These are phyloP conservation scores for Azemiops feae DNA, from an alignment of 2,113 vertebrate genomes.

Conservation along the genomic window DNA sequence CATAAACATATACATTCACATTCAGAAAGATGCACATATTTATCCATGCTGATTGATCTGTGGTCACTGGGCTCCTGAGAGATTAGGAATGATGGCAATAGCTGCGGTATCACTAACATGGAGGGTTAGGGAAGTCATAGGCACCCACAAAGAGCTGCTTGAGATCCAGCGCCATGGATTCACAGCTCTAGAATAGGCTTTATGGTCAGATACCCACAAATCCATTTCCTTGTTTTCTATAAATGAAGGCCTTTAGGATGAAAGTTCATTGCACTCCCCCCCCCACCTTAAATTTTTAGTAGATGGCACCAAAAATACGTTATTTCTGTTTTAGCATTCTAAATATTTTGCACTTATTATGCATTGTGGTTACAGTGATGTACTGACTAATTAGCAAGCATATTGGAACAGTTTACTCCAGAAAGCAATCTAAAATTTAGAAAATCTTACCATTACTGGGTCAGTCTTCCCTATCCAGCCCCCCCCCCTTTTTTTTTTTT, in stretches of 20 bases:
- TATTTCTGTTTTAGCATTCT: neutral
- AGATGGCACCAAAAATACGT: neutral
- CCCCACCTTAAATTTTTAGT: neutral
- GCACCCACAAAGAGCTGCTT: neutral
- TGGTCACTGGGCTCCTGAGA: neutral
- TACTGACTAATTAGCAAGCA: neutral
- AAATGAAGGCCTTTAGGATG: neutral
- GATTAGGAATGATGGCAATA: neutral
- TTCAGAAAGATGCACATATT: neutral
- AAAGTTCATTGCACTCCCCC: neutral
- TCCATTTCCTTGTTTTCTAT: neutral
- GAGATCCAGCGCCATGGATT: neutral
- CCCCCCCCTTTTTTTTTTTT: neutral
- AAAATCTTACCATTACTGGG: too few relatives aligned
- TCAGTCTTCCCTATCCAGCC: neutral
- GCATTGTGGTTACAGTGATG: neutral
- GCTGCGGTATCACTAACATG: neutral
- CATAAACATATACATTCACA: neutral
- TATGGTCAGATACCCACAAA: neutral
- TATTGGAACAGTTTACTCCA: neutral
- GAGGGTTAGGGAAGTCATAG: neutral
- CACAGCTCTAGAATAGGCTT: neutral
- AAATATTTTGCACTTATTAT: neutral
- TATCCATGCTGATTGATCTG: neutral
- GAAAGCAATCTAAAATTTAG: neutral